A percentile compares a stretch with the other conserved stretches of the same genome.
phyloP scores from a whole-genome alignment of 2,797 vertebrate genomes.

The Mus spretus region DNA sequence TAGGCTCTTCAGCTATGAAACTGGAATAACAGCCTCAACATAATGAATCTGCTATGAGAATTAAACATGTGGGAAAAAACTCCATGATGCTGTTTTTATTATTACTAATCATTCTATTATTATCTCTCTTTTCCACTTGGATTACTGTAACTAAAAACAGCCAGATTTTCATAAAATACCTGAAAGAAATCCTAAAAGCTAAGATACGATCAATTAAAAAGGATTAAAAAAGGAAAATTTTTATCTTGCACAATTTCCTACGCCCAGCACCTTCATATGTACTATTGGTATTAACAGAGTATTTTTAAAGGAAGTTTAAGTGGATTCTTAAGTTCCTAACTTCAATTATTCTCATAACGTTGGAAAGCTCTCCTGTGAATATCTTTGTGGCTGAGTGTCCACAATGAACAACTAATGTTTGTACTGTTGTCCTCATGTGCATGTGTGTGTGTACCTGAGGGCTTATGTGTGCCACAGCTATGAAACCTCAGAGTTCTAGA shows the following conservation, averaged over 20 bases:
- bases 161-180: slow-evolving; percentile 28
- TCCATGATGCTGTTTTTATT: neutral
- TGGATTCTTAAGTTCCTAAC: neutral
- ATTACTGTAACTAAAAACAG: slow-evolving; percentile 1
- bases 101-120: neutral
- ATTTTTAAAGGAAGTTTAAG: neutral
- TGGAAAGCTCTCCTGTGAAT: neutral
- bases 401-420: neutral
- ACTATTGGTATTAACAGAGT: neutral
- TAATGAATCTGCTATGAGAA: neutral
- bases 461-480: neutral
- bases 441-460: neutral
- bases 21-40: neutral
- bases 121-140: neutral
- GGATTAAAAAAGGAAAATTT: slow-evolving; percentile 25
- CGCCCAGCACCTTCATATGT: neutral
- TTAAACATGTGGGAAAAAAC: neutral
- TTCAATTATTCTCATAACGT: slow-evolving; percentile 7
- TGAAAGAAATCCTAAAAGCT: neutral
- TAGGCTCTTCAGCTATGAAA: neutral
- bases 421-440: too few species aligned
- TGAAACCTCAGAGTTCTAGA: neutral
- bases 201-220: slow-evolving; percentile 16
- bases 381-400: neutral
- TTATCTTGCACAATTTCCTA: neutral